phyloP scores from a whole-genome alignment of 2,113 vertebrate genomes.

The Anarhynchus alexandrinus region DNA sequence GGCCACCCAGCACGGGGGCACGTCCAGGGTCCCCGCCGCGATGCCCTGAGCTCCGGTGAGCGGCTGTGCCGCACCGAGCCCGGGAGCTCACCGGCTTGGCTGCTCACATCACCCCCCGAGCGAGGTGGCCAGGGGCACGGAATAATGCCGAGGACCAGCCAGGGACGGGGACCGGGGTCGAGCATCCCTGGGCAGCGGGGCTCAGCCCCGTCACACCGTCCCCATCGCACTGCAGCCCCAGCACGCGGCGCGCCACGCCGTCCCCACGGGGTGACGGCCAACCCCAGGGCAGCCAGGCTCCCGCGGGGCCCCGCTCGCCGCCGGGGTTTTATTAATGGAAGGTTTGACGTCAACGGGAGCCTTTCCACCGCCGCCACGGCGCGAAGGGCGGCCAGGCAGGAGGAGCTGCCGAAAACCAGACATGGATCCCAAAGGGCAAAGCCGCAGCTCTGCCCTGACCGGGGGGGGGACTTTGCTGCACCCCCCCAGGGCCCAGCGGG shows the following conservation, averaged over 20 bases:
- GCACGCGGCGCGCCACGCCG: background rate
- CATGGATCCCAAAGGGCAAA: conserved; percentile 48
- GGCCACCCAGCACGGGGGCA: background rate
- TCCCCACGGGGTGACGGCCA: background rate
- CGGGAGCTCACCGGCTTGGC: accelerated
- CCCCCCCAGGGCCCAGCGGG: background rate
- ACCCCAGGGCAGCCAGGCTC: background rate
- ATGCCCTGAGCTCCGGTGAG: too few relatives aligned
- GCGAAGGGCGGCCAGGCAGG: conserved; percentile 35
- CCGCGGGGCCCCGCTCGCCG: background rate
- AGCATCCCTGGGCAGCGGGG: background rate
- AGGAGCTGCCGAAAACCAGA: conserved; percentile 41
- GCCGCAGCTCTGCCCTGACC: background rate
- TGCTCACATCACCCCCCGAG: background rate
- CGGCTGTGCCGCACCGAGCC: background rate
- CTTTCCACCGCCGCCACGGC: conserved; percentile 38
- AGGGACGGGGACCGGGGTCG: accelerated
- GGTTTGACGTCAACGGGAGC: conserved; percentile 64
- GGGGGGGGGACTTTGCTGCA: background rate
- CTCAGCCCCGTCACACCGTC: background rate
- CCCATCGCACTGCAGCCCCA: background rate
- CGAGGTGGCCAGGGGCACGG: accelerated
- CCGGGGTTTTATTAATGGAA: conserved; percentile 65
- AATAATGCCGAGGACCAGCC: background rate
- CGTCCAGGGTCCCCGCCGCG: accelerated